Base-by-base conservation (phyloP, 2,797 vertebrate genomes). In the Lerista edwardsae region DNA sequence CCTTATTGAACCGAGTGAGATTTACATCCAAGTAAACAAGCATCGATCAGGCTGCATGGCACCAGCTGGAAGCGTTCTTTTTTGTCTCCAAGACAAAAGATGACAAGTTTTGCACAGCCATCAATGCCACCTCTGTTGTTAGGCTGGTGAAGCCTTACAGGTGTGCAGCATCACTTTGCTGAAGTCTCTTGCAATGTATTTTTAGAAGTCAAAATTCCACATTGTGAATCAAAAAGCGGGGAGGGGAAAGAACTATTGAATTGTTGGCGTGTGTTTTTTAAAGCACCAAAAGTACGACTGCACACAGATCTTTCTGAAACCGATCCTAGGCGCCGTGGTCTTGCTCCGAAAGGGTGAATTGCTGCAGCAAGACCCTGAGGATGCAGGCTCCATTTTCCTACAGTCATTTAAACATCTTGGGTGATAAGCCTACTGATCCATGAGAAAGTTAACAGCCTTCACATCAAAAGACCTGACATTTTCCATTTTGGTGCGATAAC, bases 201-300 rank as follows among this genome's bases (percentile, higher is more conserved):
- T 85, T 41, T 80, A 73, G 87, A 89, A 14, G 68, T 64, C 25
- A 78, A 75, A 79, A 75, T 11, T n/a, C n/a, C 7, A 14, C 68
- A 75, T 34, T 72, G 6, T 3, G 34, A 36, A 83, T 86, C 72
- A 11, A 23, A 79, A 2, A 57, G 17, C n/a, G 17, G 6, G 2
- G 1, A 3, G 25, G 51, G 29, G 8, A 3, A 27, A 25, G 19
- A 65, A 79, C 29, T 0, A 55, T 1, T n/a, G 1, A 3, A 8
- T 14, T 88, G 27, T 62, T 4, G 41, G 34, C 3, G 19, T 31
- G 14, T 74, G 44, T 51, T 27, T 72, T 68, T 86, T 84, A 23
- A 44, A 2, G 0, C 5, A 57, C 39, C 44, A 4, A 79, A 87
- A 85, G 1, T 27, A 1, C 0, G 19, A 34, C 75, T 44, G 3